phyloP scores from a whole-genome alignment of 2,888 invertebrate genomes.

The Lochmaea crataegi region DNA sequence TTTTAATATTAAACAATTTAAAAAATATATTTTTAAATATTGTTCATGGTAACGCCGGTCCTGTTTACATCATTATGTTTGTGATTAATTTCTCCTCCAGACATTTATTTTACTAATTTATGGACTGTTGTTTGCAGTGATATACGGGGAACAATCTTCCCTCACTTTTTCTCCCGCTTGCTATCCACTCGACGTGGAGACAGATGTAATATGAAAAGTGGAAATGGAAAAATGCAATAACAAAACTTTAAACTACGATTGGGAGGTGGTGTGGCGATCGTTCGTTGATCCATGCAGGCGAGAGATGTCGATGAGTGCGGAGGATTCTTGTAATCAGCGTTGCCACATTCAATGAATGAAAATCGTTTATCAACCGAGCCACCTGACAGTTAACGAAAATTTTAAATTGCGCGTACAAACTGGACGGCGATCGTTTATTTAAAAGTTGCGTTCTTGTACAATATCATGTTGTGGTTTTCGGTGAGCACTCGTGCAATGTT shows the following conservation, averaged over 20 bases:
- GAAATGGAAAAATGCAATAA: conserved; percentile 31
- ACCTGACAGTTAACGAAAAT: neutral
- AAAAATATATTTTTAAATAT: neutral
- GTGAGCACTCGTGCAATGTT: too few relatives aligned
- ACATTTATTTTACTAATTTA: conserved; percentile 64
- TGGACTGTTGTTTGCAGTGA: conserved; percentile 58
- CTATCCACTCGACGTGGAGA: conserved; percentile 14
- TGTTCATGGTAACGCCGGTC: conserved; percentile 15
- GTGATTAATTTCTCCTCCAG: conserved; percentile 63
- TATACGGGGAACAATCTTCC: conserved; percentile 43
- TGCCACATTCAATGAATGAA: conserved; percentile 4
- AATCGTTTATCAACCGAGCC: neutral
- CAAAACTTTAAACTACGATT: neutral
- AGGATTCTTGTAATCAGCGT: conserved; percentile 4
- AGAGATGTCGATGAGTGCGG: conserved; percentile 18
- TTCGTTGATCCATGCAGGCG: conserved; percentile 26
- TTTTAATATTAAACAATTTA: too few relatives aligned
- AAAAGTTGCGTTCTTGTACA: too few relatives aligned
- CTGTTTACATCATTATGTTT: conserved; percentile 58
- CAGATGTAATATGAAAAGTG: conserved; percentile 7
- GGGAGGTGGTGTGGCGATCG: conserved; percentile 22
- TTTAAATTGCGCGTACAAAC: neutral
- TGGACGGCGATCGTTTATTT: too few relatives aligned
- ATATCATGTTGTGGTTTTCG: neutral
- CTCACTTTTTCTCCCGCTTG: conserved; percentile 20